A percentile compares a stretch with the other conserved stretches of the same genome.
These are phyloP conservation scores for Sebastes cheni DNA, from an alignment of 2,797 vertebrate genomes.

Conservation along the genomic window DNA sequence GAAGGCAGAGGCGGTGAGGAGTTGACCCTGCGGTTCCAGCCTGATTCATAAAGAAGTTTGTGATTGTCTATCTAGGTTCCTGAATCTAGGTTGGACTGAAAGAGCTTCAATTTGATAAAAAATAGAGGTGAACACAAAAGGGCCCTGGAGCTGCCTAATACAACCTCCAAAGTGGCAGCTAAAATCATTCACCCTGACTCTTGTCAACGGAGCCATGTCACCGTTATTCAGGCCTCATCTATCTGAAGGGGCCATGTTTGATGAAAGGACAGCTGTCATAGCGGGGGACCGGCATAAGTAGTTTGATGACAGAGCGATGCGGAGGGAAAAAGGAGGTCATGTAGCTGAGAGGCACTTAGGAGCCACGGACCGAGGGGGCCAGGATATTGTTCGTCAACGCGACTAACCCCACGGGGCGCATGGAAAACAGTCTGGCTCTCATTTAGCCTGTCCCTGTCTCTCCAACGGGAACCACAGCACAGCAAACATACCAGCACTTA, in stretches of 20 bases:
- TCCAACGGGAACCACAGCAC: conserved; percentile 28
- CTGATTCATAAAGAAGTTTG: conserved; percentile 37
- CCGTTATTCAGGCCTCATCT: conserved; percentile 54
- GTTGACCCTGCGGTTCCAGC: conserved; percentile 43
- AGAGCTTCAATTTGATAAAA: conserved; percentile 12
- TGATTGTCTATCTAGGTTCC: conserved; percentile 8
- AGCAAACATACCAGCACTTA: conserved; percentile 54
- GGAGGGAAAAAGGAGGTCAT: conserved; percentile 65
- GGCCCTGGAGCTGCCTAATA: conserved; percentile 6
- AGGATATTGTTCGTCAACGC: conserved; percentile 76
- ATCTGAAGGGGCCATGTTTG: conserved; percentile 63
- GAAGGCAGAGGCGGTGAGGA: conserved; percentile 28
- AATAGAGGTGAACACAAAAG: neutral
- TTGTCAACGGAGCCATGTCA: conserved; percentile 54
- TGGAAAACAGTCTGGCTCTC: conserved; percentile 65
- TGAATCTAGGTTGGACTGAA: neutral
- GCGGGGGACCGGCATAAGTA: conserved; percentile 63
- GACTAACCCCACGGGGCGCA: conserved; percentile 59
- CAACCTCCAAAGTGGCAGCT: conserved; percentile 33
- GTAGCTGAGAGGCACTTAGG: conserved; percentile 68
- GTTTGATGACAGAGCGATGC: conserved; percentile 72
- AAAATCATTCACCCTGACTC: conserved; percentile 58
- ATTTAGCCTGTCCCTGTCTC: conserved; percentile 50
- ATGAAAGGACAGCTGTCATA: conserved; percentile 76
- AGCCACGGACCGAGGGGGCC: conserved; percentile 56